phyloP scores from a whole-genome alignment of 2,888 invertebrate species.

The Drosophila meridiana region DNA sequence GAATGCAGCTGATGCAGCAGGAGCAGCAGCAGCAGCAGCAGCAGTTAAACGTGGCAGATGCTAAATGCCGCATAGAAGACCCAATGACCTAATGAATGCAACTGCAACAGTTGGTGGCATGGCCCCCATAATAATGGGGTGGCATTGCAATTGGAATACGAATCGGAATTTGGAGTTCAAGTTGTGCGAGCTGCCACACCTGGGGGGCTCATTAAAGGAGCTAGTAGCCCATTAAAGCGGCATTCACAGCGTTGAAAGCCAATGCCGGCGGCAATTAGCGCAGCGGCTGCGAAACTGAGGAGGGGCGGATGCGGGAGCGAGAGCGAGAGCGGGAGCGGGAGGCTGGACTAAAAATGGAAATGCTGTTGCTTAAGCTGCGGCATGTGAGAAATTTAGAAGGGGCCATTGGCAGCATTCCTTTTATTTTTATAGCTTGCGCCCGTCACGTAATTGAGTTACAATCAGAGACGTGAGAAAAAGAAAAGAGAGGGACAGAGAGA shows the following conservation, averaged over 20 bases:
- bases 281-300: background rate
- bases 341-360: constrained; percentile 60
- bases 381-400: constrained; percentile 37
- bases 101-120: constrained; percentile 53
- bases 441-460: constrained; percentile 46
- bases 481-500: background rate
- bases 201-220: constrained; percentile 55
- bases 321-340: constrained; percentile 8
- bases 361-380: constrained; percentile 42
- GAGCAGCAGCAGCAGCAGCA: background rate
- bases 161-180: constrained; percentile 9
- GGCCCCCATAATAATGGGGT: constrained; percentile 24
- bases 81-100: constrained; percentile 70
- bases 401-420: constrained; percentile 22
- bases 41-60: background rate
- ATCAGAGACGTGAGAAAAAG: constrained; percentile 1
- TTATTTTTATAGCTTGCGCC: constrained; percentile 26
- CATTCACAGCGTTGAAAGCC: constrained; percentile 70
- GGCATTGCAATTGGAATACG: constrained; percentile 14
- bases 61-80: constrained; percentile 9
- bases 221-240: constrained; percentile 67
- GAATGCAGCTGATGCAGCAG: constrained; percentile 13
- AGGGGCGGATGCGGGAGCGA: background rate
- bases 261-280: constrained; percentile 62
- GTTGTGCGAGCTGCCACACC: constrained; percentile 28